Evolutionary conservation across 1,140 invertebrate species (phyloP).

Genomic region (Paralvinella palmiformis): DNA sequence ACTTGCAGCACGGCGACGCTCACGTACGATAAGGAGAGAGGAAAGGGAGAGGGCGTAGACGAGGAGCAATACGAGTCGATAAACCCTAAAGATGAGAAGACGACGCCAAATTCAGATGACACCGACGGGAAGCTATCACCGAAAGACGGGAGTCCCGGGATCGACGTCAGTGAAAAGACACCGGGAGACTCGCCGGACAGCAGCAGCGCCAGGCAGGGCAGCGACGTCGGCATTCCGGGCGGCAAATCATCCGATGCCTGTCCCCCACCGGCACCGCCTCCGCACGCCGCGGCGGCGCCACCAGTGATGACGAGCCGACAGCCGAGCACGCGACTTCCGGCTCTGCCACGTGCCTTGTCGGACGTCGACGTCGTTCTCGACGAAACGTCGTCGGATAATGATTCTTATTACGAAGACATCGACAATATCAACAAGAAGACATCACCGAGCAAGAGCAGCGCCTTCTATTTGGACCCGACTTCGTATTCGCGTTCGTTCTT

Average conservation of each 20-base stretch:
- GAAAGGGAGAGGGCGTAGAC: background rate
- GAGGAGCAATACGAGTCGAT: background rate
- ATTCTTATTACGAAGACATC: constrained; percentile 22
- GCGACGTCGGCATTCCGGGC: background rate
- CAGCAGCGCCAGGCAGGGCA: background rate
- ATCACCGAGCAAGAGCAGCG: constrained; percentile 1
- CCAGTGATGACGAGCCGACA: background rate
- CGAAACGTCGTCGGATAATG: background rate
- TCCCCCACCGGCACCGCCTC: background rate
- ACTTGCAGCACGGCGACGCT: background rate
- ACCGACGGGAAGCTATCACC: no score
- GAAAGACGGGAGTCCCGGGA: background rate
- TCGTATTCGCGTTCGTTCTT: background rate
- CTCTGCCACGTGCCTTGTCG: background rate
- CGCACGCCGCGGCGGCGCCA: background rate
- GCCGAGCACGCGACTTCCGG: no score
- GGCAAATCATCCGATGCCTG: background rate
- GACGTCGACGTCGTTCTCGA: background rate
- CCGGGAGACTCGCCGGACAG: background rate
- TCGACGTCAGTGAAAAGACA: background rate
- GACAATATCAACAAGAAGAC: constrained; percentile 3
- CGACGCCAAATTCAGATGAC: background rate
- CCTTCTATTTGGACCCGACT: constrained; percentile 2
- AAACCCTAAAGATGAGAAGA: background rate
- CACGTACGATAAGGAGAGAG: background rate